Conservation (phyloP, 2,888 invertebrate species). For the Phalangium opilio region DNA sequence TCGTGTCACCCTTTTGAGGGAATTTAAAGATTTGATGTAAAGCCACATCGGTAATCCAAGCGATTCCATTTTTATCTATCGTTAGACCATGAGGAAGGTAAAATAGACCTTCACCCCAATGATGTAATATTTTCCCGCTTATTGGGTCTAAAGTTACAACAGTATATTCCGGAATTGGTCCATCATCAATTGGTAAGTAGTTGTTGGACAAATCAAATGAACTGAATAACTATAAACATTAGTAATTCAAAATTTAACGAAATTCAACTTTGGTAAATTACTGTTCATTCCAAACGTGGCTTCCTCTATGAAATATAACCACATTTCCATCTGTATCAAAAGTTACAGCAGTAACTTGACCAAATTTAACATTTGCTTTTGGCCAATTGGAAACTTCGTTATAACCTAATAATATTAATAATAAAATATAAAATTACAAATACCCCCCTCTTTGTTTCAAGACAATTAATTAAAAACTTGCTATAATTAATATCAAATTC, state of each 20-base stretch:
- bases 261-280: constrained; percentile 2
- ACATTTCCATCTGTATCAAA: constrained; percentile 20
- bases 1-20: constrained; percentile 45
- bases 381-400: constrained; percentile 18
- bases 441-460: no score
- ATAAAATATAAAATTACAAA: no score
- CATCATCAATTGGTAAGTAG: constrained; percentile 39
- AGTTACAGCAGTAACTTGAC: constrained; percentile 24
- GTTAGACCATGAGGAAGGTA: constrained; percentile 93
- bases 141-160: constrained; percentile 46
- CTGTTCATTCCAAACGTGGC: constrained; percentile 22
- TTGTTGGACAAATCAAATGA: constrained; percentile 45
- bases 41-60: constrained; percentile 93
- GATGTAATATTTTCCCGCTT: constrained; percentile 43
- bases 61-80: constrained; percentile 64
- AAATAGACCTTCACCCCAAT: constrained; percentile 62
- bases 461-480: no score
- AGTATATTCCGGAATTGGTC: constrained; percentile 47
- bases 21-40: constrained; percentile 74
- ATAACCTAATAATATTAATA: constrained; percentile 9
- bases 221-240: constrained; percentile 7
- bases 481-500: no score
- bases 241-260: neutral
- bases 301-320: constrained; percentile 24
- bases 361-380: constrained; percentile 22